A percentile compares a stretch with the other conserved stretches of the same genome.
These are phyloP conservation scores for Seira musarum DNA, from an alignment of 2,888 invertebrate genomes.

Conservation along the genomic window DNA sequence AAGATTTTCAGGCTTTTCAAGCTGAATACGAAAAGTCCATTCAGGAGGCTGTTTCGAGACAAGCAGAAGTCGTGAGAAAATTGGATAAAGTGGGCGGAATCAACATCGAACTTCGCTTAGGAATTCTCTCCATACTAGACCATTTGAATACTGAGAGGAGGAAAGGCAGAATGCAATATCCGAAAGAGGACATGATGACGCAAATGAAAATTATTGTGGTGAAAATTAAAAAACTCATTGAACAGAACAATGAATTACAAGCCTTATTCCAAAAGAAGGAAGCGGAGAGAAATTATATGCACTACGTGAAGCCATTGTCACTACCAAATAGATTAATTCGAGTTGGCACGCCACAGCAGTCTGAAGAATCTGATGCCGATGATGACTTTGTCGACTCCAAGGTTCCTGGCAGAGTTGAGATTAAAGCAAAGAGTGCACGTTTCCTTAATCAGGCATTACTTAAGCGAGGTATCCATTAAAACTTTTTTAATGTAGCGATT, in stretches of 20 bases:
- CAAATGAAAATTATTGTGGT: conserved; percentile 51
- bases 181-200: conserved; percentile 35
- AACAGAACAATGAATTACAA: conserved; percentile 33
- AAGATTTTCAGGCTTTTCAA: conserved; percentile 48
- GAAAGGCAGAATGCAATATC: conserved; percentile 29
- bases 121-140: conserved; percentile 60
- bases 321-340: conserved; percentile 60
- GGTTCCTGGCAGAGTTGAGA: conserved; percentile 63
- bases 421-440: conserved; percentile 63
- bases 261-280: conserved; percentile 33
- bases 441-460: conserved; percentile 63
- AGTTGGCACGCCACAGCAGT: conserved; percentile 64
- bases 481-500: no score
- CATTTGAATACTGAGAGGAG: conserved; percentile 59
- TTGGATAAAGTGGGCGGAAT: conserved; percentile 59
- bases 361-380: conserved; percentile 63
- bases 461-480: conserved; percentile 57
- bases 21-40: conserved; percentile 44
- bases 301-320: conserved; percentile 53
- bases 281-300: conserved; percentile 56
- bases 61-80: conserved; percentile 40
- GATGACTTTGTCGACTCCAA: conserved; percentile 62
- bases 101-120: conserved; percentile 59
- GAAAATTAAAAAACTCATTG: conserved; percentile 51
- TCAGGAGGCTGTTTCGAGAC: conserved; percentile 37